Evolutionary conservation across 2,113 vertebrate species (phyloP).

Genomic region (Nerophis ophidion): DNA sequence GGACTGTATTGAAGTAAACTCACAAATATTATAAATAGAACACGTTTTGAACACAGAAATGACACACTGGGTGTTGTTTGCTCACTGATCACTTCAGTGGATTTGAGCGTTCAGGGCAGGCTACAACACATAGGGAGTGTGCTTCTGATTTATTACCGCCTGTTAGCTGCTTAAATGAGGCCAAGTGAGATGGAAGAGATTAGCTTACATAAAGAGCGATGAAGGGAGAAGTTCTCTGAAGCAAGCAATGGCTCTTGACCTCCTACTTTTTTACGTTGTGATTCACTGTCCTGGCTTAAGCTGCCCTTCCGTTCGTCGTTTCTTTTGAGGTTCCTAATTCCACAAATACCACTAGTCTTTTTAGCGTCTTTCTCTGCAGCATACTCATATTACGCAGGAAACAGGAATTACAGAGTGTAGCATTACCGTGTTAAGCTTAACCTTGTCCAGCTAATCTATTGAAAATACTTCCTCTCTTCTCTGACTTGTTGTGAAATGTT

Average conservation of each 20-base stretch:
- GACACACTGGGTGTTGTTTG: background rate
- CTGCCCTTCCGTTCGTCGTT: background rate
- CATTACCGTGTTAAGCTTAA: background rate
- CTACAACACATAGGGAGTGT: conserved; percentile 40
- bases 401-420: background rate
- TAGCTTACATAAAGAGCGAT: conserved; percentile 44
- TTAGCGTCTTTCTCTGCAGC: background rate
- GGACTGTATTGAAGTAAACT: background rate
- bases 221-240: conserved; percentile 34
- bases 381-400: background rate
- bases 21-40: background rate
- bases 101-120: conserved; percentile 24
- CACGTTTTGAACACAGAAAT: background rate
- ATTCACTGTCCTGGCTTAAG: background rate
- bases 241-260: conserved; percentile 20
- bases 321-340: background rate
- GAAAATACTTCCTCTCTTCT: background rate
- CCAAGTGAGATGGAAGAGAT: conserved; percentile 63
- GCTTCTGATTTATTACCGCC: conserved; percentile 52
- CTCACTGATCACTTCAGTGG: background rate
- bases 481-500: background rate
- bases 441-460: background rate
- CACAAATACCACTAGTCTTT: background rate
- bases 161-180: conserved; percentile 59
- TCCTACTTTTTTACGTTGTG: background rate